Conservation (phyloP, 2,888 invertebrate genomes). For the Tanaodytes sp. region DNA sequence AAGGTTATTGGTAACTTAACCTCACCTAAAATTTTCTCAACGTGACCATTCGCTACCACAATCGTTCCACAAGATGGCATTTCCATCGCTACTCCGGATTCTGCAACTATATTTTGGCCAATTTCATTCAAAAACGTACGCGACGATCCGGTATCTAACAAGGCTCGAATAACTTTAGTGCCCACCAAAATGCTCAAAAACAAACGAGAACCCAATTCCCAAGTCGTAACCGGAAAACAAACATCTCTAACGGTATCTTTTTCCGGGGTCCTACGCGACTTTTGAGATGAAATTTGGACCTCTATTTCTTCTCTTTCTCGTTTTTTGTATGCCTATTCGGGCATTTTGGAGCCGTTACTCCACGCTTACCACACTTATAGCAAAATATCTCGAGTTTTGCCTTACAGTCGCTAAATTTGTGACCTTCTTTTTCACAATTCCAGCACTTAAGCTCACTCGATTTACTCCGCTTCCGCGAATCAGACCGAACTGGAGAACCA, state of each 20-base stretch:
- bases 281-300: conserved; percentile 14
- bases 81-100: not conserved
- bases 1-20: not conserved
- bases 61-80: no score
- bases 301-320: conserved; percentile 6
- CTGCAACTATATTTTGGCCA: conserved; percentile 2
- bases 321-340: conserved; percentile 7
- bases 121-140: no score
- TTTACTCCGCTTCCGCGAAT: no score
- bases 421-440: no score
- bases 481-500: no score
- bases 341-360: conserved; percentile 1
- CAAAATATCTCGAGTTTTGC: conserved; percentile 8
- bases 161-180: no score
- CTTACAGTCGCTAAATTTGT: conserved; percentile 10
- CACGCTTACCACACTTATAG: conserved; percentile 9
- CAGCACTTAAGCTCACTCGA: no score
- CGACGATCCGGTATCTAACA: no score
- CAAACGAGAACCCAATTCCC: no score
- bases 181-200: conserved; percentile 33
- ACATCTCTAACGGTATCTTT: no score
- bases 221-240: conserved; percentile 35
- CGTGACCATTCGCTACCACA: no score
- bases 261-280: conserved; percentile 4
- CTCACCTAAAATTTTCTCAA: no score